Conservation (phyloP, 2,797 vertebrate genomes). For the Crocodylus rhombifer region DNA sequence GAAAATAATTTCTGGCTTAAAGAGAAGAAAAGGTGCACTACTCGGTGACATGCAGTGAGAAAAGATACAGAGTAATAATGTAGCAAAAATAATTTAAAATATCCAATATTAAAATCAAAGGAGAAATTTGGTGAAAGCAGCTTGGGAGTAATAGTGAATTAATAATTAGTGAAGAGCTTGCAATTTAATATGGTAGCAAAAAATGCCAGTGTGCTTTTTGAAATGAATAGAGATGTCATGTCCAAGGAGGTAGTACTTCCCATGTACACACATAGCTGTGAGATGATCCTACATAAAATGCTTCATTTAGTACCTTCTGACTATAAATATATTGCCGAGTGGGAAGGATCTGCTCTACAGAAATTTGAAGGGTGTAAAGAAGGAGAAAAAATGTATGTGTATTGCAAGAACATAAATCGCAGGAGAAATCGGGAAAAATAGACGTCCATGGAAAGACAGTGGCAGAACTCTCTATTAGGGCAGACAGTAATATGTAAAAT, state of each 20-base stretch:
- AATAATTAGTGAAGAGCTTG: slow-evolving; percentile 35
- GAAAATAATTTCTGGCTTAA: background rate
- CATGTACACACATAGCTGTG: background rate
- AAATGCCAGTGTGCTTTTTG: background rate
- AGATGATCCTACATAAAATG: background rate
- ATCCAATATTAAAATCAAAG: slow-evolving; percentile 10
- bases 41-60: background rate
- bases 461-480: too few species aligned
- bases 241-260: background rate
- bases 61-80: slow-evolving; percentile 60
- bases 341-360: background rate
- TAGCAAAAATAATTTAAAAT: background rate
- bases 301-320: background rate
- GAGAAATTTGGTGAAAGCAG: slow-evolving; percentile 5
- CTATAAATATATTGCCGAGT: background rate
- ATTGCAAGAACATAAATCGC: too few species aligned
- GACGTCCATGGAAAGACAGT: too few species aligned
- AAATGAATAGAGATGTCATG: background rate
- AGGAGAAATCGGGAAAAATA: too few species aligned
- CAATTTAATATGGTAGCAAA: background rate
- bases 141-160: background rate
- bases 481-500: too few species aligned
- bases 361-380: too few species aligned
- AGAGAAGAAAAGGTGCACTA: slow-evolving; percentile 37
- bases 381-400: too few species aligned